Base-by-base conservation (phyloP, 2,797 vertebrate genomes). In the Arrhamphus sclerolepis region DNA sequence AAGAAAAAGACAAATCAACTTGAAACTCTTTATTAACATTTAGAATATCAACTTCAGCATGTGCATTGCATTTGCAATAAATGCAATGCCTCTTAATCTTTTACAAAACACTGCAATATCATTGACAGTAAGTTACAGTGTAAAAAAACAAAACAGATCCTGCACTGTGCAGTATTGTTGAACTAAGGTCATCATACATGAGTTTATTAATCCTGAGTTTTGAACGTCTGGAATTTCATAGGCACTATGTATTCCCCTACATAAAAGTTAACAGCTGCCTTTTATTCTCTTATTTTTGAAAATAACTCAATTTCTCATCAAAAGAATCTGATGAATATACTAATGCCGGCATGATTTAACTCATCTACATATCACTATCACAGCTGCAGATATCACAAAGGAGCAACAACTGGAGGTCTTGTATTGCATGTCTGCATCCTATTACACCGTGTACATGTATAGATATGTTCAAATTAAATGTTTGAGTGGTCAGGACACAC, bases 31-130 rank as follows among this genome's bases (percentile, higher is more conserved):
- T 85, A 85, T 74, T 83, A 39, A 62, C 24, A 56, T 70, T 59
- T 69, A 75, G 40, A 82, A 48, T 51, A 71, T 62, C 52, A 55
- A 39, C 60, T 78, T 72, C 14, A 72, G 67, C 58, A 61, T 40
- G 29, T 46, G 21, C n/a, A n/a, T n/a, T n/a, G n/a, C n/a, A n/a
- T 77, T 83, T 72, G 78, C 21, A 86, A 87, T 82, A 88, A 87
- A 89, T 85, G 87, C 62, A 80, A 18, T 68, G 42, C 67, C 81
- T 55, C 18, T 21, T 41, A 58, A 59, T 39, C 3, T 34, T 67
- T 72, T 68, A 75, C 46, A 82, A 78, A 78, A 68, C 34, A 42
- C 24, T 31, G 51, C n/a, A 28, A 47, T 49, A 44, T 62, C 21
- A 63, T 39, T 53, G 17, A 68, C n/a, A 53, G 19, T 28, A 56